Base-by-base conservation (phyloP, 92 coral and sea anemone species). In the Zoanthus sociatus region DNA sequence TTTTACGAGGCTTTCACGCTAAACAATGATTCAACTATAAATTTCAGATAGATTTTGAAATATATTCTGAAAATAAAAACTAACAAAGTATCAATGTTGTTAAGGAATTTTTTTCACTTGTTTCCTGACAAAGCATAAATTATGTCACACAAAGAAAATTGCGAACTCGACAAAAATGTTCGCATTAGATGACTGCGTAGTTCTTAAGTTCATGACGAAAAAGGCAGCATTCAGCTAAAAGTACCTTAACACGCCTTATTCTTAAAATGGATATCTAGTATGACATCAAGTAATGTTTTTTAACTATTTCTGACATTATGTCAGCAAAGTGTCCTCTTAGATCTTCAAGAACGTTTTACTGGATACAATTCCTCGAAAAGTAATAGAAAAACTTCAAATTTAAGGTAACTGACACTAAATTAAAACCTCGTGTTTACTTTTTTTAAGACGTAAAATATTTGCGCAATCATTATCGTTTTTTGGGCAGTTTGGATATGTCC, bases 121-220 rank as follows among this genome's bases (percentile, higher is more conserved):
- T 17, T 26, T 53, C 18, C 45, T 81, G 58, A 54, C 68, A 31
- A 81, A 81, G 85, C 73, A 81, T 66, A 66, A 81, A 66, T 81
- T 73, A 81, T 81, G 85, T 81, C 54, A 81, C 85, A 81, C 85
- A 64, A 81, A 81, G 47, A 73, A 81, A 64, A 81, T 79, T 66
- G 85, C 37, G 85, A 71, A 26, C 46, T 78, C 45, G 63, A 44
- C 85, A 81, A 81, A 81, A 67, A 64, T 81, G 85, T 47, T 67
- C 74, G 46, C 60, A 45, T 81, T 46, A 54, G 18, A 30, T 5
- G 12, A 66, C 84, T 60, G 42, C 84, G 73, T 54, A 81, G 61
- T 81, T 47, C 47, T 10, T 42, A 47, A 68, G 66, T 81, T 81
- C 60, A 61, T 67, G 12, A 81, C 75, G 75, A 47, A 66, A 68